Evolutionary conservation across 2,113 vertebrate genomes (phyloP).

Genomic region (Etheostoma spectabile): DNA sequence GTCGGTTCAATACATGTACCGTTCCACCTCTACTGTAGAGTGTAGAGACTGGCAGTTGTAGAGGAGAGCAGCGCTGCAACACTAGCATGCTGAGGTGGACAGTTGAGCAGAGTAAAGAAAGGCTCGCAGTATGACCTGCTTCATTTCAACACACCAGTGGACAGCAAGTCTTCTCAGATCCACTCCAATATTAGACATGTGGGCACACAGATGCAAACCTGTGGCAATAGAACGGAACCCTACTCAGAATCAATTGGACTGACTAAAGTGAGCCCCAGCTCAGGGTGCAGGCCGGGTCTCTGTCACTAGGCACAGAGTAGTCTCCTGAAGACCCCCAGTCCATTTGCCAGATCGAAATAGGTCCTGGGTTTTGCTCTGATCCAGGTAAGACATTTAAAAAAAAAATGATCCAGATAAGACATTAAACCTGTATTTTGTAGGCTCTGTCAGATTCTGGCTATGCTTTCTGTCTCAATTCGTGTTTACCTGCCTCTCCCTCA

Average conservation of each 20-base stretch:
- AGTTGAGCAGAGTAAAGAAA: neutral
- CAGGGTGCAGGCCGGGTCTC: neutral
- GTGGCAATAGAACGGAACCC: neutral
- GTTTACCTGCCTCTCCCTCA: slow-evolving; percentile 5
- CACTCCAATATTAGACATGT: neutral
- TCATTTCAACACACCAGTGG: neutral
- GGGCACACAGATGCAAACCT: neutral
- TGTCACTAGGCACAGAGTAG: neutral
- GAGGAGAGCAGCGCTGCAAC: neutral
- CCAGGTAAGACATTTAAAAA: no score
- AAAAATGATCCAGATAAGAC: neutral
- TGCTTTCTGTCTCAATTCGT: slow-evolving; percentile 1
- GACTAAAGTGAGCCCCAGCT: neutral
- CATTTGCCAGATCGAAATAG: neutral
- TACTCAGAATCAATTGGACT: neutral
- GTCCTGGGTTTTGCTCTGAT: neutral
- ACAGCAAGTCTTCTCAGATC: neutral
- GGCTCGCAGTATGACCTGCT: neutral
- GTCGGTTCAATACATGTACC: no score
- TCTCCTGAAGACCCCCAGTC: neutral
- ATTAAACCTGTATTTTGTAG: neutral
- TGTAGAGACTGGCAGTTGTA: no score
- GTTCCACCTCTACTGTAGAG: no score
- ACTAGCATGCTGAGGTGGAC: neutral
- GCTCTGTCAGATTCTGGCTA: neutral